Conservation (phyloP, 2,888 invertebrate genomes). For the Deilephila porcellus region DNA sequence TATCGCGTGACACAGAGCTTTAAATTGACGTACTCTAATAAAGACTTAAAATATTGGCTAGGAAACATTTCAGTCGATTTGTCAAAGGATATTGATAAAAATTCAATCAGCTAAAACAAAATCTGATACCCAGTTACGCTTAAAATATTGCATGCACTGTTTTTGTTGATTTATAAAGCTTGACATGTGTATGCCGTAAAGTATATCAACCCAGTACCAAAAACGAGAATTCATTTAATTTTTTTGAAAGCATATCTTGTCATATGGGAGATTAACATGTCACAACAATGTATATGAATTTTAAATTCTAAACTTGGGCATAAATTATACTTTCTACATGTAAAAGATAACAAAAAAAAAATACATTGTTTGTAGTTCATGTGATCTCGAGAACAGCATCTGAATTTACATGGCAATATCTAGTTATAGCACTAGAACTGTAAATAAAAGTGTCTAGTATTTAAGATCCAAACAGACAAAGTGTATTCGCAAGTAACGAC, state of each 20-base stretch:
- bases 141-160: background rate
- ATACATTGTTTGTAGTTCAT: background rate
- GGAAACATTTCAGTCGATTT: background rate
- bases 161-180: background rate
- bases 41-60: background rate
- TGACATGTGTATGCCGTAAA: background rate
- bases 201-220: background rate
- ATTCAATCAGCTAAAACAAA: constrained; percentile 8
- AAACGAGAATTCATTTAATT: background rate
- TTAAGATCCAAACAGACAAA: constrained; percentile 18
- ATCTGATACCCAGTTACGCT: background rate
- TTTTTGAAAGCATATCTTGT: background rate
- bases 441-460: constrained; percentile 12
- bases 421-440: constrained; percentile 8
- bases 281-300: background rate
- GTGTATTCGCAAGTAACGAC: background rate
- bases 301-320: background rate
- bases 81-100: background rate
- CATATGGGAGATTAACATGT: background rate
- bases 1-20: too few relatives aligned
- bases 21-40: background rate
- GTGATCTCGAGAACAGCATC: background rate
- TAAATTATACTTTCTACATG: background rate
- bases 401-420: constrained; percentile 14
- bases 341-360: background rate